Evolutionary conservation across 2,888 invertebrate genomes (phyloP).

Genomic region (Cantharis rustica): DNA sequence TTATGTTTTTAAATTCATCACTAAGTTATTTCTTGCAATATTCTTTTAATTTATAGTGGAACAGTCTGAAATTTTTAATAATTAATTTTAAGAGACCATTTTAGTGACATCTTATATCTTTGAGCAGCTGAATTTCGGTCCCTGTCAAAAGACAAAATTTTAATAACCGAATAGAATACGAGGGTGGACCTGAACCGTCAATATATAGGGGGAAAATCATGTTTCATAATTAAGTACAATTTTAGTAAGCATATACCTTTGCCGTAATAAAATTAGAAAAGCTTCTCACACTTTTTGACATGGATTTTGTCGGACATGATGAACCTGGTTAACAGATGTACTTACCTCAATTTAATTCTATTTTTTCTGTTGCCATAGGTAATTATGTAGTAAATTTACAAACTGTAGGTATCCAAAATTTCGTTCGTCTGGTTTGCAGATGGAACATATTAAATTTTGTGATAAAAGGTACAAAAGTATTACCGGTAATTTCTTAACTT

Average conservation of each 20-base stretch:
- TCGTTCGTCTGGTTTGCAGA: background rate
- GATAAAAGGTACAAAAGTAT: constrained; percentile 6
- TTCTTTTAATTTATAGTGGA: background rate
- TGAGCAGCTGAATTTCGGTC: constrained; percentile 18
- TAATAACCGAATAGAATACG: background rate
- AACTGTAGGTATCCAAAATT: background rate
- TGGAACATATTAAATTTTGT: background rate
- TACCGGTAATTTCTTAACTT: constrained; percentile 10
- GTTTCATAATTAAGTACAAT: background rate
- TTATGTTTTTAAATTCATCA: no score
- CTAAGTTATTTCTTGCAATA: no score
- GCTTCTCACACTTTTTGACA: background rate
- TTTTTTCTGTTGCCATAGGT: background rate
- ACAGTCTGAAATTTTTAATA: background rate
- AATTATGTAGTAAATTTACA: background rate
- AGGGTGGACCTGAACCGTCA: background rate
- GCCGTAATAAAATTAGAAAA: background rate
- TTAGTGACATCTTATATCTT: background rate
- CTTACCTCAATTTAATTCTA: background rate
- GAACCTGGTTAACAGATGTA: background rate
- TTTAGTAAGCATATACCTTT: background rate
- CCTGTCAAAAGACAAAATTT: constrained; percentile 11
- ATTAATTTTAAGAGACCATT: background rate
- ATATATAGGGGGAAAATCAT: background rate
- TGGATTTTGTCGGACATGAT: background rate